These are phyloP conservation scores for Catamblyrhynchus diadema DNA, from an alignment of 2,797 vertebrate species.

Conservation along the genomic window DNA sequence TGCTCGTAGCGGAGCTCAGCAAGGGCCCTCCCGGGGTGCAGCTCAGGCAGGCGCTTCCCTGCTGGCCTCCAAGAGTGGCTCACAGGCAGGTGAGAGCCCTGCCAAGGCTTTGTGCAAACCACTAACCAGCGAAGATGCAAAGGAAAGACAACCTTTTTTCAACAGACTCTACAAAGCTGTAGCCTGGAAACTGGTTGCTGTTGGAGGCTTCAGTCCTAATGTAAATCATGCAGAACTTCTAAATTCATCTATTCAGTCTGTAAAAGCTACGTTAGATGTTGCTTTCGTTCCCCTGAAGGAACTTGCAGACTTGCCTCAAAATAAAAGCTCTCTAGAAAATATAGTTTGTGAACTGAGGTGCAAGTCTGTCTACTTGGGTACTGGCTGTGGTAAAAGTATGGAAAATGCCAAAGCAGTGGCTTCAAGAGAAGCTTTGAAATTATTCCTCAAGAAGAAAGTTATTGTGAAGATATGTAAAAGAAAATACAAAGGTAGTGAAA, in stretches of 20 bases:
- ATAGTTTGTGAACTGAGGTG: slow-evolving; percentile 96
- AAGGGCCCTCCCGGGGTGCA: slow-evolving; percentile 50
- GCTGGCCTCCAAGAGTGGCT: slow-evolving; percentile 53
- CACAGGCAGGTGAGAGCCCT: slow-evolving; percentile 53
- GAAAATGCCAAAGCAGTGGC: slow-evolving; percentile 91
- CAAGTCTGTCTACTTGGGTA: slow-evolving; percentile 92
- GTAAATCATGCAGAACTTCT: slow-evolving; percentile 92
- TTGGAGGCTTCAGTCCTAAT: slow-evolving; percentile 90
- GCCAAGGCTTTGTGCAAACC: slow-evolving; percentile 68
- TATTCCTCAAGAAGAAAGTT: slow-evolving; percentile 95
- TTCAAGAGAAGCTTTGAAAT: slow-evolving; percentile 93
- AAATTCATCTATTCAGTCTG: slow-evolving; percentile 88
- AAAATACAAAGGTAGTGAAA: slow-evolving; percentile 87
- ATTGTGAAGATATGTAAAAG: slow-evolving; percentile 91
- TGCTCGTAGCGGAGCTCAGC: not conserved
- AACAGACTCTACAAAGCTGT: slow-evolving; percentile 97
- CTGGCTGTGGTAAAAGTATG: slow-evolving; percentile 93
- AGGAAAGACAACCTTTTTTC: slow-evolving; percentile 92
- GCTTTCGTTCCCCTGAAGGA: slow-evolving; percentile 93
- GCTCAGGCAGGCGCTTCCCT: slow-evolving; percentile 58
- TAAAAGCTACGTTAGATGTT: slow-evolving; percentile 89
- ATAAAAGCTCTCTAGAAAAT: slow-evolving; percentile 91
- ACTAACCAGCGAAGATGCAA: slow-evolving; percentile 78
- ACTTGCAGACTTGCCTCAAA: slow-evolving; percentile 90
- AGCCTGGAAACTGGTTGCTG: slow-evolving; percentile 95